Base-by-base conservation (phyloP, 2,113 vertebrate species). In the Ceyx cyanopectus region DNA sequence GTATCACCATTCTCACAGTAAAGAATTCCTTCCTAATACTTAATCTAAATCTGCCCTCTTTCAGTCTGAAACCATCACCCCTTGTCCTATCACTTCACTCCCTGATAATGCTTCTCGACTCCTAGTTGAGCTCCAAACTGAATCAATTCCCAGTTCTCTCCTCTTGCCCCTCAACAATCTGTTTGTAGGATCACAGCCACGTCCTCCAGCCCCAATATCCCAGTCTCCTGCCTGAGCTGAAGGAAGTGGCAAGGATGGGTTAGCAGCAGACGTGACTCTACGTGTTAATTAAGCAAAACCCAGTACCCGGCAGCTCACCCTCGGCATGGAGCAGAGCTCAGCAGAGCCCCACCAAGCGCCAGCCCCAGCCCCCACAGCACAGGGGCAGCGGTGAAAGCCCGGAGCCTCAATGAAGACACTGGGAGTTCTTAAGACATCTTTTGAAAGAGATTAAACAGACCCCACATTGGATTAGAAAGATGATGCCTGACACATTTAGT, bases 401-500 rank as follows among this genome's bases (percentile, higher is more conserved):
- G 26, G 50, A 2, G 1, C 87, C 87, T 95, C 96, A 96, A 96
- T 97, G 95, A 97, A 97, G 97, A 96, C 93, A 56, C 95, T 80
- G 93, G 81, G 90, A 96, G 88, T n/a, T 68, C 94, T 92, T 96
- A 91, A 97, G 87, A 96, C 87, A 91, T 92, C 93, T 94, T 96
- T 94, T 93, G 92, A 95, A 96, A 94, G 94, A 90, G 95, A 97
- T 96, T 96, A 96, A 96, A 91, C 91, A 96, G 96, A 70, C 74
- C 94, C 94, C 96, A 93, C 96, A 2, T 93, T 94, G 94, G 95
- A 95, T 97, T 97, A 97, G 95, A 87, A 94, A 94, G 91, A 96
- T 72, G 96, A 97, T 94, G 97, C 97, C 97, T 97, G 97, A 97
- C 97, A 97, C 96, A 93, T 96, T 97, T 90, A 84, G 95, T 96